Conservation (phyloP, 2,797 vertebrate species). For the Mus caroli region DNA sequence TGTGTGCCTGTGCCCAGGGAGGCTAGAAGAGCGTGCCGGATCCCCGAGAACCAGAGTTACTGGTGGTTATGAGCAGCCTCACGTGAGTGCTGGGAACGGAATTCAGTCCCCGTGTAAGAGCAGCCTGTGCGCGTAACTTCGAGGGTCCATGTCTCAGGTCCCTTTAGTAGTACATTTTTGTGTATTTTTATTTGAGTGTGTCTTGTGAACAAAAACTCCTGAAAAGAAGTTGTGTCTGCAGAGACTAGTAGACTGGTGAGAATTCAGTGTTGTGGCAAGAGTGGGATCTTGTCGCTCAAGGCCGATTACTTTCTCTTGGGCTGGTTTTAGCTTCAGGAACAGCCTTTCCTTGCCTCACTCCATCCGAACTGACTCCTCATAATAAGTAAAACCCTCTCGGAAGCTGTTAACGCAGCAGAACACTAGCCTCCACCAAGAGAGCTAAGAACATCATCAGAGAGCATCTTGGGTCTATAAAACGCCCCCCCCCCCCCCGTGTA, state of each 20-base stretch:
- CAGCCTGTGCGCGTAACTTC: not conserved
- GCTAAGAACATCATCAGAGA: not conserved
- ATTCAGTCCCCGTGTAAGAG: not conserved
- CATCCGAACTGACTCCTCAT: not conserved
- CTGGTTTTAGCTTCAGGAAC: not conserved
- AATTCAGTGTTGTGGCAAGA: not conserved
- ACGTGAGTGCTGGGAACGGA: not conserved
- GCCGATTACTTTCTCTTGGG: not conserved
- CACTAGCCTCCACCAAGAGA: not conserved
- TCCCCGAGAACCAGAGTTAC: not conserved
- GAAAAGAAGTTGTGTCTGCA: not conserved
- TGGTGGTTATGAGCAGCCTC: not conserved
- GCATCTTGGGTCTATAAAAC: not conserved
- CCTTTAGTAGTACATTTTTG: not conserved
- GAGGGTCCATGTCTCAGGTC: not conserved
- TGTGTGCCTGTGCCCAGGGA: not conserved
- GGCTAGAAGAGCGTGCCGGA: not conserved
- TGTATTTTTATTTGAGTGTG: not conserved
- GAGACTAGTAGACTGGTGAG: not conserved
- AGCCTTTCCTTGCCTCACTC: not conserved
- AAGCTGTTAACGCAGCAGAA: not conserved
- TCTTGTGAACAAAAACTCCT: not conserved
- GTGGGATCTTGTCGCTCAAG: not conserved
- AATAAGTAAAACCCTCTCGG: not conserved
- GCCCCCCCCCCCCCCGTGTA: accelerated